Evolutionary conservation across 2,888 invertebrate species (phyloP), one percentile per base, ranked within the genome.

Genomic region (Chelonus formosanus): DNA sequence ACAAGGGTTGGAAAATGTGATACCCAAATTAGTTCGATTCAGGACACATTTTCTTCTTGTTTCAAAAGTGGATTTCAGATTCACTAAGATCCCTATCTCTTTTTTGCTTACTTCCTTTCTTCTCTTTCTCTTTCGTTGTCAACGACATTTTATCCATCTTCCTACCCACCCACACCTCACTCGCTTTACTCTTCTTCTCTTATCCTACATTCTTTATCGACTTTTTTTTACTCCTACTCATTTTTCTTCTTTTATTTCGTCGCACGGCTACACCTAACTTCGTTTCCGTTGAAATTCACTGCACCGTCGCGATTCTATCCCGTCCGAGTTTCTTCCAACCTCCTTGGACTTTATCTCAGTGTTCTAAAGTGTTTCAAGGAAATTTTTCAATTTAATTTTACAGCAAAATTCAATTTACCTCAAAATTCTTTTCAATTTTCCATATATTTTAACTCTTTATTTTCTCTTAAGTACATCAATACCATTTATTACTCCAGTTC

Each of bases 21-120:
- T 45, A 63, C 58, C 70, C 71, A 73, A 80, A 80, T 80, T 80
- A 79, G 77, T 80, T 79, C 79, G 78, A 80, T 78, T 80, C 77
- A 74, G 74, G 74, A 72, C 73, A 74, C 76, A 75, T 75, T 78
- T 78, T 75, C 74, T 65, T 67, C 70, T 65, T 63, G 65, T 70
- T 64, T 69, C 67, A 67, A 65, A 67, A 70, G 63, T 52, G 8
- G 52, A 52, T 52, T 52, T 52, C 32, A 32, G 52, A 52, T 52
- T 52, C 52, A 52, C 52, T 6, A 40, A 34, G 63, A 67, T 69
- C 68, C 67, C 65, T 67, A 67, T 64, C 65, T 68, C 66, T 67
- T 61, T 69, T 62, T 44, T 56, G 62, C 65, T 34, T 20, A 20
- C 20, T 20, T 20, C 20, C 20, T 20, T 20, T 32, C 45, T 36